These are phyloP conservation scores for Eretmochelys imbricata DNA, from an alignment of 2,113 vertebrate species.

Conservation along the genomic window DNA sequence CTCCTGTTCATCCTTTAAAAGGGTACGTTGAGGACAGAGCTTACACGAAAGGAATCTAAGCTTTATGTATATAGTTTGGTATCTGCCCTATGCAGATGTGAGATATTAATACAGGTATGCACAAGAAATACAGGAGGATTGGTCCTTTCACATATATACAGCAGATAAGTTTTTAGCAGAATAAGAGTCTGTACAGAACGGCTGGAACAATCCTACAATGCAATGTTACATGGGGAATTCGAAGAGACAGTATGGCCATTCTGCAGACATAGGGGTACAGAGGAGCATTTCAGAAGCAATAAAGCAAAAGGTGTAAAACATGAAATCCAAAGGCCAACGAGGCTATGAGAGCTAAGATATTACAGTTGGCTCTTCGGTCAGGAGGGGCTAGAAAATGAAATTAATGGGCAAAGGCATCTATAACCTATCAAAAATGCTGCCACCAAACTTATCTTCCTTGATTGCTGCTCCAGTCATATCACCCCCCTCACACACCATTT, in stretches of 20 bases:
- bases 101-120: background rate
- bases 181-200: background rate
- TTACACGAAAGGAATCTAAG: background rate
- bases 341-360: background rate
- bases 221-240: background rate
- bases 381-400: background rate
- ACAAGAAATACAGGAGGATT: background rate
- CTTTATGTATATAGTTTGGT: background rate
- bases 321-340: background rate
- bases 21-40: background rate
- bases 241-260: background rate
- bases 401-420: background rate
- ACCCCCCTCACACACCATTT: background rate
- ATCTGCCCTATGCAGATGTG: background rate
- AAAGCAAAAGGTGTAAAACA: background rate
- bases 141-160: background rate
- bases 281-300: background rate
- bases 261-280: background rate
- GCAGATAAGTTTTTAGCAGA: too few relatives aligned
- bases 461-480: background rate
- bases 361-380: background rate
- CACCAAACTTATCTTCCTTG: background rate
- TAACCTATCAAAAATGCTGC: background rate
- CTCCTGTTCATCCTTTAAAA: background rate
- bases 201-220: background rate